phyloP scores from a whole-genome alignment of 2,113 vertebrate species.

The Desmodus rotundus region DNA sequence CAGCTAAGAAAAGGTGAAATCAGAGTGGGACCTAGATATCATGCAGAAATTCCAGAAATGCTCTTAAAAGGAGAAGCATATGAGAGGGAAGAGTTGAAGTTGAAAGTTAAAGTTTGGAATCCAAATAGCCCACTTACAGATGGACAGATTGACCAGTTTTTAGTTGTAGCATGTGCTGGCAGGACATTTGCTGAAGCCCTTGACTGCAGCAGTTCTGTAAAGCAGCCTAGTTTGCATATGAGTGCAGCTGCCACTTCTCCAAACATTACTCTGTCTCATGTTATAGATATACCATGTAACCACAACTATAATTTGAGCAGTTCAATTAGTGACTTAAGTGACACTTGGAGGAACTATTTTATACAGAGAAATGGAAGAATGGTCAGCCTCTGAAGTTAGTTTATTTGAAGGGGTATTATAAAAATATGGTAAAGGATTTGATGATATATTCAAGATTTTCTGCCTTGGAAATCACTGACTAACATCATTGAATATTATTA shows the following conservation, averaged over 20 bases:
- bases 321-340: conserved; percentile 91
- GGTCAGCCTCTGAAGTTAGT: conserved; percentile 97
- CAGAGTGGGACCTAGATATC: conserved; percentile 94
- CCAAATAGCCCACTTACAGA: background rate
- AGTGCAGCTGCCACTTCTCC: too few species aligned
- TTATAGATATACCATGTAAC: conserved; percentile 95
- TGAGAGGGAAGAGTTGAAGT: too few species aligned
- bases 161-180: background rate
- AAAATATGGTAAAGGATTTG: conserved; percentile 99
- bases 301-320: conserved; percentile 95
- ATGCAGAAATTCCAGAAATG: conserved; percentile 97
- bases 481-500: conserved; percentile 99
- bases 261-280: conserved; percentile 84
- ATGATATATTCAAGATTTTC: conserved; percentile 98
- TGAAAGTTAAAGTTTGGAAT: too few species aligned
- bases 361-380: conserved; percentile 98
- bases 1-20: conserved; percentile 99
- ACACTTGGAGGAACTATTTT: conserved; percentile 95
- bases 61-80: conserved; percentile 85
- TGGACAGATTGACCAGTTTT: background rate
- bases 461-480: conserved; percentile 97
- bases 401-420: conserved; percentile 97
- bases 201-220: background rate
- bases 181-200: background rate
- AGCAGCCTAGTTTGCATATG: background rate